Base-by-base conservation (phyloP, 1,140 invertebrate species). In the Aethina tumida region DNA sequence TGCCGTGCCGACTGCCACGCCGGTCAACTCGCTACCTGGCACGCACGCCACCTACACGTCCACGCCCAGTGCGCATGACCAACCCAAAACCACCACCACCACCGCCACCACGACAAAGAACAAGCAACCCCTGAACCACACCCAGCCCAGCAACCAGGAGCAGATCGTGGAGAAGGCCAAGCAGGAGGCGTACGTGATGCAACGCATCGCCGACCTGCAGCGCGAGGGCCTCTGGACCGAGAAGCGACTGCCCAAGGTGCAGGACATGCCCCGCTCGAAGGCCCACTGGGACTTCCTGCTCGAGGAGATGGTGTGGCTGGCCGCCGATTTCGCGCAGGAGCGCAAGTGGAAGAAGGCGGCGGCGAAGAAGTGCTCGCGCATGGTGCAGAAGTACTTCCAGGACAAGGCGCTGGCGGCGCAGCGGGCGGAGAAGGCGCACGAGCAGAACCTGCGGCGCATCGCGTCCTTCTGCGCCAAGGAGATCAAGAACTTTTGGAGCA, bases 241-340 rank as follows among this genome's bases (percentile, higher is more conserved):
- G 56, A 79, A 84, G 59, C 71, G 91, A 45, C 68, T 97, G 56
- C 92, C 93, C 2, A 94, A 95, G 69, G 75, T 94, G 14, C 79
- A 90, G 53, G 93, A 97, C 67, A 86, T 90, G 38, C 72, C 79
- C 25, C 70, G 91, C 49, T 69, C 77, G 10, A 97, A 97, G 69
- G 81, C 84, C n/a, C 95, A 99, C 61, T 98, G 94, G 94, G 96
- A 99, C 63, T 99, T 95, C 65, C 70, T 99, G 30, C 63, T 99
- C 6, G 96, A 99, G 63, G 96, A 99, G 67, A 97, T 98, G 89
- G 81, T 84, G 14, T 99, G 96, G 96, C 69, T 99, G 33, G 88
- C 93, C 21, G 84, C 89, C 12, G 95, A 99, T 67, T 98, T 99
- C 72, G 85, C 85, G 18, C 88, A 96, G 62, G 95, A 99, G 66